Percentiles rank a stretch among this genome's conserved stretches.
These are phyloP conservation scores for Andrena trimmerana DNA, from an alignment of 2,888 invertebrate species.

Conservation along the genomic window DNA sequence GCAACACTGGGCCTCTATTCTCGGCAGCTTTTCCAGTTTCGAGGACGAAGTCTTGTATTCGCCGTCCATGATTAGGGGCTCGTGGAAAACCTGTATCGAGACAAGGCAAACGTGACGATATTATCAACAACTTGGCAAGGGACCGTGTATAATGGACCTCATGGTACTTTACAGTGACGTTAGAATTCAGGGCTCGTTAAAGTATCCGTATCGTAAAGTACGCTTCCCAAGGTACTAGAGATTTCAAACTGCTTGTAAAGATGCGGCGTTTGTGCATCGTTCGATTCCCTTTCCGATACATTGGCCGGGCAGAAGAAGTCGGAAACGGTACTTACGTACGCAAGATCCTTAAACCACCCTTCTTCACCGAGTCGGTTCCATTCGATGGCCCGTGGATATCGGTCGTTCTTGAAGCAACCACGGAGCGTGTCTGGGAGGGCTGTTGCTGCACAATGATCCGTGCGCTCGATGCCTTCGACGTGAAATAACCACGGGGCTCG, in stretches of 20 bases:
- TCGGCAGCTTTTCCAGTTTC: slow-evolving; percentile 47
- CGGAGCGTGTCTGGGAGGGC: background rate
- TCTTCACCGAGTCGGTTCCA: slow-evolving; percentile 38
- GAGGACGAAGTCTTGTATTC: slow-evolving; percentile 3
- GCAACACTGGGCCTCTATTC: slow-evolving; percentile 36
- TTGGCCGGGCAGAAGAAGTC: background rate
- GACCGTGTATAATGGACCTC: background rate
- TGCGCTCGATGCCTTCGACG: slow-evolving; percentile 41
- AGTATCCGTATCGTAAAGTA: background rate
- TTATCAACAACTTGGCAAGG: background rate
- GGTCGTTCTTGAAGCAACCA: background rate
- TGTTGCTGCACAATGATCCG: slow-evolving; percentile 43
- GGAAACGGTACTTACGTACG: slow-evolving; percentile 31
- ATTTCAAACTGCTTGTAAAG: background rate
- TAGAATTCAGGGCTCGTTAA: background rate
- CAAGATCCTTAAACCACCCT: slow-evolving; percentile 3
- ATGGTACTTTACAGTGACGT: background rate
- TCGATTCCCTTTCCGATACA: slow-evolving; percentile 14
- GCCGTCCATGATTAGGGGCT: slow-evolving; percentile 12
- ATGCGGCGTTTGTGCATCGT: background rate
- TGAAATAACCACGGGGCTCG: slow-evolving; percentile 50
- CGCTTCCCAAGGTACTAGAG: too few relatives aligned
- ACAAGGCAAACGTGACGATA: background rate
- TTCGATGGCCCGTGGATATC: slow-evolving; percentile 37
- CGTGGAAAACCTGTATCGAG: slow-evolving; percentile 4